phyloP scores from a whole-genome alignment of 1,140 invertebrate genomes.

The Wiebesia pumilae region DNA sequence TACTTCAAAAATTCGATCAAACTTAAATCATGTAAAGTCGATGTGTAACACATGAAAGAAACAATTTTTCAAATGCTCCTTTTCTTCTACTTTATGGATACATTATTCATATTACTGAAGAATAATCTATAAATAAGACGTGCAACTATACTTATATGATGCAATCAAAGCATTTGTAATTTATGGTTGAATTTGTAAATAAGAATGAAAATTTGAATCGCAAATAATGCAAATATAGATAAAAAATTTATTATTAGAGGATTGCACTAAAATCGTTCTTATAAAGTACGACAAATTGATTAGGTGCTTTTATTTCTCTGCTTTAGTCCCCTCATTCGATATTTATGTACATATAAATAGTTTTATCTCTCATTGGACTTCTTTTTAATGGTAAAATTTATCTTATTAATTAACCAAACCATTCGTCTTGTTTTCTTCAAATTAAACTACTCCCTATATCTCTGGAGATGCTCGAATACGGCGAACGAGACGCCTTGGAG shows the following conservation, averaged over 20 bases:
- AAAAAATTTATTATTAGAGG: neutral
- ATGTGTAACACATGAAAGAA: neutral
- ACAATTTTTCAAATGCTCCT: neutral
- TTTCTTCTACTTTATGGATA: neutral
- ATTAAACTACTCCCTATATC: slow-evolving; percentile 7
- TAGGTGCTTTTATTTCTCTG: no score
- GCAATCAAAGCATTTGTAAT: no score
- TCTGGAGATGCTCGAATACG: neutral
- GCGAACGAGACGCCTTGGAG: neutral
- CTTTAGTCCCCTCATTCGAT: no score
- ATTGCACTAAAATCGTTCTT: no score
- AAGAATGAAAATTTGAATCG: no score
- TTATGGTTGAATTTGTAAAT: no score
- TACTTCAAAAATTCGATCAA: neutral
- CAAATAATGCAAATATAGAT: neutral
- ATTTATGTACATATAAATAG: no score
- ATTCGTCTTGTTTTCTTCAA: neutral
- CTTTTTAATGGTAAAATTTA: neutral
- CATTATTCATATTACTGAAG: neutral
- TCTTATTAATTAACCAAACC: slow-evolving; percentile 18
- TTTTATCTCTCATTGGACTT: no score
- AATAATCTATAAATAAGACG: neutral
- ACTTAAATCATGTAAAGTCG: neutral
- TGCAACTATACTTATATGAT: neutral
- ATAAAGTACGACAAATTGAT: no score